Evolutionary conservation across 1,140 invertebrate genomes (phyloP), one percentile per base, ranked within the genome.

Genomic region (Polyergus mexicanus): DNA sequence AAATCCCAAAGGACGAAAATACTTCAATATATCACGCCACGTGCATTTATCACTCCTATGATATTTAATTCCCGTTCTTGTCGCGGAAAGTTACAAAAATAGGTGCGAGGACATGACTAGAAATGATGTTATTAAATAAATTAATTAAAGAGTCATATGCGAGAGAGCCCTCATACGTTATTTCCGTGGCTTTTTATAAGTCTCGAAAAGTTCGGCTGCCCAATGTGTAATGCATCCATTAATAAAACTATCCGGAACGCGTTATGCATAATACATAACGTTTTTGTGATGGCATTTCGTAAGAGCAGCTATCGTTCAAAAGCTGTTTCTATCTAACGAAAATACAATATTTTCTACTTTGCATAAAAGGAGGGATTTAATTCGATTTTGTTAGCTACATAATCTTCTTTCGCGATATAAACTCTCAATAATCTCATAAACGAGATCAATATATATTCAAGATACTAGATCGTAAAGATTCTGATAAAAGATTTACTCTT

Each of bases 281-380:
- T 19, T 83, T 74, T 83, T 74, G 25, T 44, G 54, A 32, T 19
- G 35, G 38, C 1, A 19, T 58, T 44, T 58, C 32, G 22, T 8
- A 35, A 81, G 7, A 3, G 47, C 25, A 32, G 66, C 44, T 58
- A 19, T 38, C n/a, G 25, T 58, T 72, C 16, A 13, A 1, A 71
- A 56, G 4, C 19, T 6, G 4, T 60, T 60, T 22, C 3, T 56
- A 4, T 81, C 44, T 81, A 41, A 81, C 72, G 25, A 72, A 72
- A 72, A 81, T 81, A 35, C 13, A 72, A 81, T 81, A 35, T 19
- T 81, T 38, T 38, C 58, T 44, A 81, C 63, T 41, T 69, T 10
- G 25, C 41, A 19, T 51, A 51, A 51, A 51, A 19, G 5, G 35
- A 60, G 10, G 32, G 76, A 1, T 71, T 71, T 41, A 58, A 3